These are phyloP conservation scores for Morone chrysops DNA, from an alignment of 2,113 vertebrate genomes.

Conservation along the genomic window DNA sequence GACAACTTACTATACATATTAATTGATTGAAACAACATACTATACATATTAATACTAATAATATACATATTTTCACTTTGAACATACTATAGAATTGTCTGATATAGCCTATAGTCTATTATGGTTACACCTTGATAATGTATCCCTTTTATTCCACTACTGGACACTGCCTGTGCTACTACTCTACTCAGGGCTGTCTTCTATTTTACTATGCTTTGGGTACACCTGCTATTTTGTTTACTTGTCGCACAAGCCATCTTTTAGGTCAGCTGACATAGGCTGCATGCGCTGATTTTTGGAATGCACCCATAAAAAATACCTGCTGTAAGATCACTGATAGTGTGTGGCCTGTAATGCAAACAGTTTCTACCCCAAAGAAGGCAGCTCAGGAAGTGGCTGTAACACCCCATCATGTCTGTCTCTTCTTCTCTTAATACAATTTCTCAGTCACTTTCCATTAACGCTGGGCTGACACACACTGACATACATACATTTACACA, in stretches of 20 bases:
- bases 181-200: too few relatives aligned
- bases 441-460: constrained; percentile 34
- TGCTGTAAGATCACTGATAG: not conserved
- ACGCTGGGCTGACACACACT: not conserved
- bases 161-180: too few relatives aligned
- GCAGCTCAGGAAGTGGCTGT: not conserved
- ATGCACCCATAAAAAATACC: not conserved
- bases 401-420: not conserved
- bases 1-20: too few relatives aligned
- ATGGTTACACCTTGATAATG: too few relatives aligned
- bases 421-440: not conserved
- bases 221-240: not conserved
- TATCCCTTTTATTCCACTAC: too few relatives aligned
- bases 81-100: too few relatives aligned
- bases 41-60: too few relatives aligned
- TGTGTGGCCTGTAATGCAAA: not conserved
- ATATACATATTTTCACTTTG: too few relatives aligned
- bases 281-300: not conserved
- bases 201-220: not conserved
- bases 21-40: too few relatives aligned
- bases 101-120: too few relatives aligned
- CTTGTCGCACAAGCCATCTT: too few relatives aligned
- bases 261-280: not conserved
- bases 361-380: not conserved
- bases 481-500: constrained; percentile 7